phyloP scores from a whole-genome alignment of 2,888 invertebrate species.

The Drosophila quinaria region DNA sequence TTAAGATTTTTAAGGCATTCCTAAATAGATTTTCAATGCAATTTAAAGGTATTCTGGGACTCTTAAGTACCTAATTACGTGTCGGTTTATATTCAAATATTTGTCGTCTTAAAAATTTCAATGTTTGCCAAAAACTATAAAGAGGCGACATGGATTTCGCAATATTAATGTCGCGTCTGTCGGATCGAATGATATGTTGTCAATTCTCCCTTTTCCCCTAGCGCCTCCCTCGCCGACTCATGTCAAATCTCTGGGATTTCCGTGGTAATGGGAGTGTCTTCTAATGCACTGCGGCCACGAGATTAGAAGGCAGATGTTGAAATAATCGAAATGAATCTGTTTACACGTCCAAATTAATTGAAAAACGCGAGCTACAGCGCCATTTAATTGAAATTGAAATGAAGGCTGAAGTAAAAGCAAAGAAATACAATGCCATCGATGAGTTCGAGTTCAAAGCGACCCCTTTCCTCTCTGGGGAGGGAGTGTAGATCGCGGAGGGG shows the following conservation, averaged over 20 bases:
- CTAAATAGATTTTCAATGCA: not conserved
- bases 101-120: not conserved
- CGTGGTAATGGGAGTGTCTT: not conserved
- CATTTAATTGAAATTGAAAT: constrained; percentile 77
- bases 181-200: constrained; percentile 12
- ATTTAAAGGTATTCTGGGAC: not conserved
- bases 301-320: constrained; percentile 80
- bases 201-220: not conserved
- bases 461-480: not conserved
- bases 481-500: not conserved
- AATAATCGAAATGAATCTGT: constrained; percentile 84
- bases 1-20: constrained; percentile 1
- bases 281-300: constrained; percentile 48
- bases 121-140: constrained; percentile 57
- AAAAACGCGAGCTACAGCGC: constrained; percentile 75
- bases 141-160: constrained; percentile 51
- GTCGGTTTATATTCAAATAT: not conserved
- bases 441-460: constrained; percentile 62
- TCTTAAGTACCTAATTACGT: constrained; percentile 1
- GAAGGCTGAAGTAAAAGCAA: constrained; percentile 9
- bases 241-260: not conserved
- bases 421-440: constrained; percentile 29
- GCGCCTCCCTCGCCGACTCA: not conserved
- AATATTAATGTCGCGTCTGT: constrained; percentile 42
- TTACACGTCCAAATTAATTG: constrained; percentile 83